Conservation (phyloP, 2,797 vertebrate species). For the Rhinichthys osculus region DNA sequence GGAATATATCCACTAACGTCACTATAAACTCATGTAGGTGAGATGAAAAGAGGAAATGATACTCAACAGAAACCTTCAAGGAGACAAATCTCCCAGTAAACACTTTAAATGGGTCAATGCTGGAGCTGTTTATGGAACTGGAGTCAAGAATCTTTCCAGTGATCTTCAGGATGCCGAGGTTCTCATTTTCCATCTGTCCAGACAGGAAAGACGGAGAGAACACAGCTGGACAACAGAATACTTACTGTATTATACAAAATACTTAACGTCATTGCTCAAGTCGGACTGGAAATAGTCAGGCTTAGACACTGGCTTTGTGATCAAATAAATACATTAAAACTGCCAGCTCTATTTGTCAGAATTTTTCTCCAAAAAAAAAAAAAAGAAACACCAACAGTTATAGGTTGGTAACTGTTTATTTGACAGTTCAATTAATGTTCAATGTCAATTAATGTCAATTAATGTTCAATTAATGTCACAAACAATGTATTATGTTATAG, state of each 20-base stretch:
- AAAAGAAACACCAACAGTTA: too few species aligned
- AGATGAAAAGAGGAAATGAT: slow-evolving; percentile 25
- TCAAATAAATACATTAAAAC: neutral
- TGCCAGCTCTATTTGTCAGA: neutral
- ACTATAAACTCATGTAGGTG: slow-evolving; percentile 7
- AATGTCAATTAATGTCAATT: too few species aligned
- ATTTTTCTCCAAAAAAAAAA: neutral
- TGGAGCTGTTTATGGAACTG: slow-evolving; percentile 1
- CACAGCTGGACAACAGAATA: slow-evolving; percentile 22
- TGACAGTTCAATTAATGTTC: neutral
- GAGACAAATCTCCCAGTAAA: neutral
- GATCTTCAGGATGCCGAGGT: slow-evolving; percentile 8
- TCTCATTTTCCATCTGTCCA: slow-evolving; percentile 24
- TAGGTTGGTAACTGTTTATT: neutral
- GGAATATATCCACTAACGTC: slow-evolving; percentile 8
- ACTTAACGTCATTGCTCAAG: neutral
- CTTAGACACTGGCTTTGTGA: neutral
- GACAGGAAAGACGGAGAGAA: slow-evolving; percentile 9
- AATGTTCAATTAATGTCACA: neutral
- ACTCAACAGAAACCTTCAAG: neutral
- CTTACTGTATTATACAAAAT: neutral
- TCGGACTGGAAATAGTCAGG: neutral
- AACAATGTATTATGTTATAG: neutral
- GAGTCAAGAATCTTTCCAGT: slow-evolving; percentile 16
- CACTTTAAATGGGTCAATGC: neutral